These are phyloP conservation scores for human (Homo sapiens) DNA, from an alignment of 2,113 vertebrate genomes.

Conservation along the genomic window GRCh38 chr17:65869001-65869500, in stretches of 20 bases:
- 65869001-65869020: neutral
- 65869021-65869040: neutral
- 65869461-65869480: neutral
- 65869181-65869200: neutral
- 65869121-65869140: neutral
- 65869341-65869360: neutral
- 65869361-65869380: neutral
- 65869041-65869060: neutral
- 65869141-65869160: neutral
- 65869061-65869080: neutral
- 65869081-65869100: neutral
- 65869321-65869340: neutral
- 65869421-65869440: neutral
- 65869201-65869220: neutral
- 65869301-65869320: neutral
- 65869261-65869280: neutral
- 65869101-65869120: conserved; percentile 34
- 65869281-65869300: neutral
- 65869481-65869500: neutral
- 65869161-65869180: conserved; percentile 32
- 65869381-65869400: neutral
- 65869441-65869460: neutral
- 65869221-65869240: neutral
- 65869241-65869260: neutral
- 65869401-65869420: neutral